phyloP scores from a whole-genome alignment of 2,888 invertebrate species.

The Bugulina stolonifera region DNA sequence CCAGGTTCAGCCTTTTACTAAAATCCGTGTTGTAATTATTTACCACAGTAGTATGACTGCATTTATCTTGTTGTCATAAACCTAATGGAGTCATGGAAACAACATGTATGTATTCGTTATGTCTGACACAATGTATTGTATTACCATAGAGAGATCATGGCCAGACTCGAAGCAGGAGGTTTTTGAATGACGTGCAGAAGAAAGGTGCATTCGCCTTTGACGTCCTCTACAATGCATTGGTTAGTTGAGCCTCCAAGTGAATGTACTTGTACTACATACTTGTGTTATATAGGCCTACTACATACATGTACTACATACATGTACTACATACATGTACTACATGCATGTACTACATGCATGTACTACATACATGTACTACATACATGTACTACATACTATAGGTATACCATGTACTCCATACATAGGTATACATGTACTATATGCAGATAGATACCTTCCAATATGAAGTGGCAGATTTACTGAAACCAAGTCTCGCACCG shows the following conservation, averaged over 20 bases:
- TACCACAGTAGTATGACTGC: too few relatives aligned
- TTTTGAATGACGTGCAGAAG: slow-evolving; percentile 4
- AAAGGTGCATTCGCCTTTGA: not conserved
- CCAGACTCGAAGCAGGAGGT: not conserved
- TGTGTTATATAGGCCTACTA: not conserved
- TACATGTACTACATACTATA: not conserved
- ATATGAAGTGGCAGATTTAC: slow-evolving; percentile 15
- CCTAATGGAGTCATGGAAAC: too few relatives aligned
- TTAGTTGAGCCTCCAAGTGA: not conserved
- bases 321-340: not conserved
- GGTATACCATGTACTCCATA: not conserved
- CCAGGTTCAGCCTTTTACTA: too few relatives aligned
- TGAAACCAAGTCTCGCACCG: not conserved
- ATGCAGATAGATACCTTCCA: not conserved
- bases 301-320: not conserved
- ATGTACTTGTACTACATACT: not conserved
- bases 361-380: not conserved
- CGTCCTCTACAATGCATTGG: slow-evolving; percentile 1
- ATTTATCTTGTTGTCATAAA: too few relatives aligned
- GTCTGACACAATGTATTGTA: too few relatives aligned
- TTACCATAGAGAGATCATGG: not conserved
- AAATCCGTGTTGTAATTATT: too few relatives aligned
- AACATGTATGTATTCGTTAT: too few relatives aligned
- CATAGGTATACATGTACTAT: not conserved
- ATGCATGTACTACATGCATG: not conserved